A percentile compares a stretch with the other conserved stretches of the same genome.
These are phyloP conservation scores for Heliconius hermathena DNA, from an alignment of 1,140 invertebrate species.

Conservation along the genomic window DNA sequence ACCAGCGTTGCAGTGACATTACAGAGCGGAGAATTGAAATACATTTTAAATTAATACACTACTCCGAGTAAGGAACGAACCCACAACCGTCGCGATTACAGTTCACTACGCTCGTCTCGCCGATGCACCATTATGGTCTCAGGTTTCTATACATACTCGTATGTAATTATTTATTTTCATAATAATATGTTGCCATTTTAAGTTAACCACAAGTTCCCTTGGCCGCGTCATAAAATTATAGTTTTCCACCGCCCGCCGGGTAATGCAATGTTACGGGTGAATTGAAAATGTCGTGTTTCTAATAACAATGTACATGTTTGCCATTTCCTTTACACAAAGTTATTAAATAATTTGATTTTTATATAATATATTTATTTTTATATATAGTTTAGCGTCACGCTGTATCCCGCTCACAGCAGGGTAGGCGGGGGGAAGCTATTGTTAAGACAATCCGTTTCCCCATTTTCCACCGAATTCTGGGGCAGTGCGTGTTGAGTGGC, in stretches of 20 bases:
- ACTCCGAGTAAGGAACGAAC: neutral
- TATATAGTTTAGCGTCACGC: no score
- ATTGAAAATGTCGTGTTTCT: conserved; percentile 4
- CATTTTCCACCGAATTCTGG: no score
- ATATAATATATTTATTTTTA: no score
- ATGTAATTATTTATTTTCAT: conserved; percentile 2
- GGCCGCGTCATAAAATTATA: neutral
- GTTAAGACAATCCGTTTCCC: no score
- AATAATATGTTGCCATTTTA: neutral
- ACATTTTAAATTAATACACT: neutral
- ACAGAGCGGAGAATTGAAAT: neutral
- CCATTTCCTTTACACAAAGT: neutral
- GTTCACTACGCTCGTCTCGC: no score
- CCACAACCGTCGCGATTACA: neutral
- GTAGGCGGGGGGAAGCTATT: no score
- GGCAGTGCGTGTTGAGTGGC: no score
- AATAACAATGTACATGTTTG: neutral
- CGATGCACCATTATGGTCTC: no score
- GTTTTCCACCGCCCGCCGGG: neutral
- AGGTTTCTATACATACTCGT: neutral
- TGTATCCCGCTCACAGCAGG: no score
- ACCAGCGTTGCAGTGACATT: no score
- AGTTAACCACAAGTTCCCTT: neutral
- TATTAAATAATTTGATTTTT: no score
- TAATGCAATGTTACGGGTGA: neutral